These are phyloP conservation scores for Distichodus sexfasciatus DNA, from an alignment of 2,797 vertebrate genomes.

Conservation along the genomic window DNA sequence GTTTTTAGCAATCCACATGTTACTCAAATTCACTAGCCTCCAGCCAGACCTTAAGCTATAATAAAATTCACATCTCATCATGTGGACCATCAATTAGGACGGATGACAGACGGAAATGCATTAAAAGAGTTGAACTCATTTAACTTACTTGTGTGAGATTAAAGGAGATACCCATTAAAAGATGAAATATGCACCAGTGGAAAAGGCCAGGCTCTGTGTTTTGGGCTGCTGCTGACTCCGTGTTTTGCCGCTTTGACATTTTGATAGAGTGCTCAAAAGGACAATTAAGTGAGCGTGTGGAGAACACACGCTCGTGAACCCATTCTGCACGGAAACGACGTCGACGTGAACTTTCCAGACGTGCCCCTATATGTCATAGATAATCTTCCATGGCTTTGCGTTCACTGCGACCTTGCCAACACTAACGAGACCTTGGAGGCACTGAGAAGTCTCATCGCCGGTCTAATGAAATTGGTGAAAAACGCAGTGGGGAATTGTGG, in stretches of 20 bases:
- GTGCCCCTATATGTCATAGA: not conserved
- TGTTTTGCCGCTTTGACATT: constrained; percentile 8
- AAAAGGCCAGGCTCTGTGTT: not conserved
- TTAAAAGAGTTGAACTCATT: not conserved
- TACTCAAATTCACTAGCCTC: too few relatives aligned
- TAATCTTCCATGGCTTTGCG: constrained; percentile 4
- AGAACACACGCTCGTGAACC: not conserved
- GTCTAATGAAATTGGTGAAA: too few relatives aligned
- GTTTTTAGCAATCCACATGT: too few relatives aligned
- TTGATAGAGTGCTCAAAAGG: constrained; percentile 30
- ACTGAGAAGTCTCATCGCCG: not conserved
- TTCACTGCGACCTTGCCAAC: not conserved
- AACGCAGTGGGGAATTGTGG: too few relatives aligned
- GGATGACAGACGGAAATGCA: not conserved
- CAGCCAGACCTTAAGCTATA: not conserved
- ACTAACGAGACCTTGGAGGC: not conserved
- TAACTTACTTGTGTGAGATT: not conserved
- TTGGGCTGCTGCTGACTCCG: too few relatives aligned
- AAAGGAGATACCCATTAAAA: constrained; percentile 5
- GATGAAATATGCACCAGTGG: not conserved
- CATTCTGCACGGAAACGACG: not conserved
- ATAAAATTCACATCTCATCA: not conserved
- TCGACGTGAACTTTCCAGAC: constrained; percentile 6
- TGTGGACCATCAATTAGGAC: not conserved
- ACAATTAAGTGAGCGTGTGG: constrained; percentile 16